Evolutionary conservation across 2,797 vertebrate species (phyloP).

Genomic region (Rousettus madagascariensis): DNA sequence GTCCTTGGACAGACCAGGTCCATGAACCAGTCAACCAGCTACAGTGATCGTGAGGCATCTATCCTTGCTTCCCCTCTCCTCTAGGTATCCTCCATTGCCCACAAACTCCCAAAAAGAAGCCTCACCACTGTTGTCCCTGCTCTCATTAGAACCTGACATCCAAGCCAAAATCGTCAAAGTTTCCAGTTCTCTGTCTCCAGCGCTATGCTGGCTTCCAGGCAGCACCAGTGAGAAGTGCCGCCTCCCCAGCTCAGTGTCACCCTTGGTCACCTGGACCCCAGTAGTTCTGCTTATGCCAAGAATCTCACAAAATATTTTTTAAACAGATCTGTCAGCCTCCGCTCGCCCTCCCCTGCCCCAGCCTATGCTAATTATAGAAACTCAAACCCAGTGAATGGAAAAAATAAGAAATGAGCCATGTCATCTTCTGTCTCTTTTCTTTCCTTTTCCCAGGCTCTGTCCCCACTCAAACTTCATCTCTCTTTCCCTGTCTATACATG

Average conservation of each 20-base stretch:
- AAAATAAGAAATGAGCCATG: background rate
- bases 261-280: background rate
- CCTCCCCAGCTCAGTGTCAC: background rate
- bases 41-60: no score
- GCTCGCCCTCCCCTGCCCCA: background rate
- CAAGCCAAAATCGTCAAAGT: background rate
- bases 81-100: background rate
- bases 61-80: background rate
- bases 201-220: background rate
- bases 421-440: background rate
- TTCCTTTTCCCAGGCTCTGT: background rate
- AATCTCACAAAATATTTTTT: slow-evolving; percentile 68
- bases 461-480: background rate
- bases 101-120: background rate
- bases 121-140: background rate
- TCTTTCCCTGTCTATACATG: background rate
- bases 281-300: slow-evolving; percentile 17
- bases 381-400: background rate
- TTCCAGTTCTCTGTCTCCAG: background rate
- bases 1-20: background rate
- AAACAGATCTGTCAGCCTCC: slow-evolving; percentile 42
- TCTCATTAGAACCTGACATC: background rate
- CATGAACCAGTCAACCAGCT: background rate
- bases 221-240: background rate
- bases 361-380: slow-evolving; percentile 10